phyloP scores from a whole-genome alignment of 2,888 invertebrate genomes.

The Allacma fusca region DNA sequence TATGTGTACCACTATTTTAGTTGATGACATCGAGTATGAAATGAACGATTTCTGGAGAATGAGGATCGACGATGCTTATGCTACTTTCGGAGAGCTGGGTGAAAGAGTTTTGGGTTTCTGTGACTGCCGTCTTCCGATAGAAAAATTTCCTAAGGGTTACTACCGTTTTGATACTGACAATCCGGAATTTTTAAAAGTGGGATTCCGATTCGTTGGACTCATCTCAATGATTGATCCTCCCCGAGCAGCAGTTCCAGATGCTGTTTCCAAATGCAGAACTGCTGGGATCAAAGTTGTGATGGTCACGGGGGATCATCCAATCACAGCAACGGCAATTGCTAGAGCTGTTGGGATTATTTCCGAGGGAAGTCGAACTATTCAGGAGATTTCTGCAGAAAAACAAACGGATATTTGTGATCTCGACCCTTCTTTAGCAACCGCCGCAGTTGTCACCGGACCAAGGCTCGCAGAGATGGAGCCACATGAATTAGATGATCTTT shows the following conservation, averaged over 20 bases:
- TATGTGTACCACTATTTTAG: slow-evolving; percentile 70
- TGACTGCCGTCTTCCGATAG: slow-evolving; percentile 87
- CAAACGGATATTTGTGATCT: slow-evolving; percentile 64
- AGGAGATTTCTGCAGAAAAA: slow-evolving; percentile 66
- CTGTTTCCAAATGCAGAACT: slow-evolving; percentile 72
- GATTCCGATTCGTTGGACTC: slow-evolving; percentile 72
- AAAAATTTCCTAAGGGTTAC: slow-evolving; percentile 68
- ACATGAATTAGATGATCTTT: slow-evolving; percentile 63
- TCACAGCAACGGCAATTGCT: slow-evolving; percentile 79
- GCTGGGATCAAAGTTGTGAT: slow-evolving; percentile 80
- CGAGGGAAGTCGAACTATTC: slow-evolving; percentile 72
- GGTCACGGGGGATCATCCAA: slow-evolving; percentile 83
- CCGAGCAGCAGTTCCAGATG: slow-evolving; percentile 69
- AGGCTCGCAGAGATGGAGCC: slow-evolving; percentile 64
- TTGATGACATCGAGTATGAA: slow-evolving; percentile 67
- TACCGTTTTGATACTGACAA: slow-evolving; percentile 69
- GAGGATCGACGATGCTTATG: slow-evolving; percentile 73
- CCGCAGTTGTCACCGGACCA: slow-evolving; percentile 64
- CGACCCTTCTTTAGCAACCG: slow-evolving; percentile 63
- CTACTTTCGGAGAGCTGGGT: slow-evolving; percentile 82
- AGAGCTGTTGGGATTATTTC: slow-evolving; percentile 94
- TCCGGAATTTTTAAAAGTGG: slow-evolving; percentile 73
- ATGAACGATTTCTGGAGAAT: slow-evolving; percentile 68
- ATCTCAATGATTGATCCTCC: slow-evolving; percentile 74
- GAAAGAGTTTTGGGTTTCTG: slow-evolving; percentile 89